Base-by-base conservation (phyloP, 2,888 invertebrate genomes). In the Leptopilina myrica region DNA sequence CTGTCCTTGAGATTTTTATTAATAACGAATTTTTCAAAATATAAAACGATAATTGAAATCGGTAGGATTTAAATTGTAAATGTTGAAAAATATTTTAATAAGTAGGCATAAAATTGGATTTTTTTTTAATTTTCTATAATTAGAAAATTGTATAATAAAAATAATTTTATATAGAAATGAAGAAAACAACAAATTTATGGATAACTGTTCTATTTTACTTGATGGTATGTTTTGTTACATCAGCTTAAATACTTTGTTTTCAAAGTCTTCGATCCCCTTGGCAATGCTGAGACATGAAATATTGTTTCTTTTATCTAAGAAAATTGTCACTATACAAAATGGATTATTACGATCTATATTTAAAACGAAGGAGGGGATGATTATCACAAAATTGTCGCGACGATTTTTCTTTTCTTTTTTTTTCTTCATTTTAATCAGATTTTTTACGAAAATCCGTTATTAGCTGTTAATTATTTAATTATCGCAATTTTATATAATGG, bases 181-280 rank as follows among this genome's bases (percentile, higher is more conserved):
- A 56, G 20, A 56, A 73, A 56, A 40, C 9, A 53, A 26, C 73
- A 73, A 56, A 26, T 5, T 73, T 73, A 59, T 73, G 73, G 73
- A 73, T 73, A 73, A 73, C 56, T 73, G 73, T 73, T 73, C 73
- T 73, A 73, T 73, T 73, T 73, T 66, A 66, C 66, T 66, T 66
- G 43, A 66, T 66, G 46, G 66, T 66, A 66, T 66, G 43, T 59
- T 62, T 73, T 73, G 73, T 73, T 73, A 73, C 73, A 73, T 73
- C 73, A 73, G 73, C 73, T 73, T 56, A 40, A 73, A 73, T 73
- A 56, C 56, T 69, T 73, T 73, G 73, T 73, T 73, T 56, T 73
- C 56, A 40, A 73, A 59, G 73, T 73, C 73, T 73, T 56, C 73
- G 56, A 73, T 73, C 73, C 56, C 73, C 73, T 53, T 73, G 56